phyloP scores from a whole-genome alignment of 2,888 invertebrate species.

The Parnassius smintheus region DNA sequence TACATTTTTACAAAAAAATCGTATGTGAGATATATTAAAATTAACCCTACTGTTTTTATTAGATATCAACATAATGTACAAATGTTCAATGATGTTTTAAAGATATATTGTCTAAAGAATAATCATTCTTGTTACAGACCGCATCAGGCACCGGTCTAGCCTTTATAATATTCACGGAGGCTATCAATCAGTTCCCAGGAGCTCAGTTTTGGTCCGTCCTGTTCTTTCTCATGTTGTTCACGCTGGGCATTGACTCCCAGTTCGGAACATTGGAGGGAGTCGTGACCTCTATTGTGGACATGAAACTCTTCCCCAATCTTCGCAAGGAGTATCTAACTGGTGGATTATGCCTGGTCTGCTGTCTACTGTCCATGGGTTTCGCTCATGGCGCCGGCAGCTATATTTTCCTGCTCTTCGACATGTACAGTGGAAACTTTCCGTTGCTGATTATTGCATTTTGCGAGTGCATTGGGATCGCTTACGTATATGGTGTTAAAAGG shows the following conservation, averaged over 20 bases:
- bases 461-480: slow-evolving; percentile 95
- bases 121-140: slow-evolving; percentile 83
- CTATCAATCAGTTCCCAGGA: slow-evolving; percentile 98
- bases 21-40: no score
- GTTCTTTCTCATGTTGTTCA: slow-evolving; percentile 98
- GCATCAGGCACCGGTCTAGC: slow-evolving; percentile 98
- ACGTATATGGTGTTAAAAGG: slow-evolving; percentile 95
- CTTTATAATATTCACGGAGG: slow-evolving; percentile 98
- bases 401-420: slow-evolving; percentile 95
- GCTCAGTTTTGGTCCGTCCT: slow-evolving; percentile 97
- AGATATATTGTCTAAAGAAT: not conserved
- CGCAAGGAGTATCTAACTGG: slow-evolving; percentile 94
- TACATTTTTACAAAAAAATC: no score
- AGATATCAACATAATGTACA: no score
- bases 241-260: slow-evolving; percentile 97
- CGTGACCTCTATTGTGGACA: slow-evolving; percentile 96
- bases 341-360: slow-evolving; percentile 89
- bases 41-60: no score
- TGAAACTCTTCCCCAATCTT: slow-evolving; percentile 95
- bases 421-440: slow-evolving; percentile 96
- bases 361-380: slow-evolving; percentile 92
- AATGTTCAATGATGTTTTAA: not conserved
- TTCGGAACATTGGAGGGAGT: slow-evolving; percentile 98
- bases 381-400: slow-evolving; percentile 97
- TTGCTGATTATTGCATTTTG: slow-evolving; percentile 95